Percentiles rank a stretch among this genome's conserved stretches.
Conservation (phyloP, 53 echinoderm and acorn worm genomes). For the Mesocentrotus franciscanus region DNA sequence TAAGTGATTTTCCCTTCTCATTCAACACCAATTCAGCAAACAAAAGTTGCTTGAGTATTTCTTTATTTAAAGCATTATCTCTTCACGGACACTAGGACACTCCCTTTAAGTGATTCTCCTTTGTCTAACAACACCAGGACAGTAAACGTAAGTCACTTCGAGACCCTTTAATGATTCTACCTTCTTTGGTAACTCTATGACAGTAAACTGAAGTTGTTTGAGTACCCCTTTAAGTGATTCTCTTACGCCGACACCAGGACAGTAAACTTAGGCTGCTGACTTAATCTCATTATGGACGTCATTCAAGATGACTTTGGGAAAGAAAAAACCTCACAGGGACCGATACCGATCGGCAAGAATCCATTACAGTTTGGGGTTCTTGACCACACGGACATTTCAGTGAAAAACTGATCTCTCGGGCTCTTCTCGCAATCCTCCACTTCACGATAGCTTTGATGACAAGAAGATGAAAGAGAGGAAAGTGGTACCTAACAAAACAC, state of each 20-base stretch:
- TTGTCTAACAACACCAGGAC: not conserved
- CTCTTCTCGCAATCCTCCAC: not conserved
- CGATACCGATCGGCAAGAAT: conserved; percentile 54
- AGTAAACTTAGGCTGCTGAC: conserved; percentile 38
- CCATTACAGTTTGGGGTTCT: conserved; percentile 55
- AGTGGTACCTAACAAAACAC: conserved; percentile 1
- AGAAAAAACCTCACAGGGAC: conserved; percentile 39
- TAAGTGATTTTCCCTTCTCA: not conserved
- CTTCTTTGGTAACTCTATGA: too few species aligned
- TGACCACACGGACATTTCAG: conserved; percentile 40
- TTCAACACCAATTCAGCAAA: too few species aligned
- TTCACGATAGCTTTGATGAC: not conserved
- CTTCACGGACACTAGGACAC: too few species aligned
- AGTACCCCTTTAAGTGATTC: too few species aligned
- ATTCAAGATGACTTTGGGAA: conserved; percentile 43
- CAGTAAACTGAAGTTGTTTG: too few species aligned
- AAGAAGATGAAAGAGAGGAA: not conserved
- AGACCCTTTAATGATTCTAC: too few species aligned
- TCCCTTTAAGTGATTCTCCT: not conserved
- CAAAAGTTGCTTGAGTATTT: too few species aligned
- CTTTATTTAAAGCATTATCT: too few species aligned
- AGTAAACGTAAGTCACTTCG: not conserved
- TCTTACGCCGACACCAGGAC: not conserved
- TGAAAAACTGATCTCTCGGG: conserved; percentile 5
- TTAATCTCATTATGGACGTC: conserved; percentile 48